These are phyloP conservation scores for Buteo buteo DNA, from an alignment of 2,113 vertebrate species.

Conservation along the genomic window DNA sequence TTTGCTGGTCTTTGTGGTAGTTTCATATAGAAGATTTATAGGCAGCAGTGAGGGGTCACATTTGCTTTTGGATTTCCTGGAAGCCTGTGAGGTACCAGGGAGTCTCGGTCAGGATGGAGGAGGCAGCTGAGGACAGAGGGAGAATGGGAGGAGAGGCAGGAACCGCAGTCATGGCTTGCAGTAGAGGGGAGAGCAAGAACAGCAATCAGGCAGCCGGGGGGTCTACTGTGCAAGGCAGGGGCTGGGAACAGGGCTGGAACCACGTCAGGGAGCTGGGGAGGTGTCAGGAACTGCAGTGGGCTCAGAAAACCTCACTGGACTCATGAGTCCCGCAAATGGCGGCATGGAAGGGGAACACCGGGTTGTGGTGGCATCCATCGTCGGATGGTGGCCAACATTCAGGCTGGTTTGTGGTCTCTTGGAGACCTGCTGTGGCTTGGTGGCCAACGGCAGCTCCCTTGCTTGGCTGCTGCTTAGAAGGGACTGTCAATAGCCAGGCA, in stretches of 20 bases:
- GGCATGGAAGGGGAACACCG: background rate
- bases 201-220: background rate
- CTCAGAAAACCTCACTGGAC: background rate
- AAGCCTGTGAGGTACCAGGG: background rate
- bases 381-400: background rate
- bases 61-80: background rate
- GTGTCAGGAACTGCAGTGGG: accelerated
- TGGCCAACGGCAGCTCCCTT: background rate
- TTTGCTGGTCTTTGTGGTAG: background rate
- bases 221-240: background rate
- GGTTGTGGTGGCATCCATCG: accelerated
- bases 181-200: background rate
- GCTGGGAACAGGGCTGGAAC: background rate
- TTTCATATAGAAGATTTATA: background rate
- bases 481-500: background rate
- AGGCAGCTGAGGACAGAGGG: background rate
- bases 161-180: background rate
- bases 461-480: background rate
- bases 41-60: background rate
- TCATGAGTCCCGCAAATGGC: accelerated
- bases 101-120: background rate
- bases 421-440: background rate
- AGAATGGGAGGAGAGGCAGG: background rate
- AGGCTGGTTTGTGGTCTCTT: background rate
- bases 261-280: background rate